phyloP scores from a whole-genome alignment of 2,797 vertebrate species.

The Sebastes paucispinis region DNA sequence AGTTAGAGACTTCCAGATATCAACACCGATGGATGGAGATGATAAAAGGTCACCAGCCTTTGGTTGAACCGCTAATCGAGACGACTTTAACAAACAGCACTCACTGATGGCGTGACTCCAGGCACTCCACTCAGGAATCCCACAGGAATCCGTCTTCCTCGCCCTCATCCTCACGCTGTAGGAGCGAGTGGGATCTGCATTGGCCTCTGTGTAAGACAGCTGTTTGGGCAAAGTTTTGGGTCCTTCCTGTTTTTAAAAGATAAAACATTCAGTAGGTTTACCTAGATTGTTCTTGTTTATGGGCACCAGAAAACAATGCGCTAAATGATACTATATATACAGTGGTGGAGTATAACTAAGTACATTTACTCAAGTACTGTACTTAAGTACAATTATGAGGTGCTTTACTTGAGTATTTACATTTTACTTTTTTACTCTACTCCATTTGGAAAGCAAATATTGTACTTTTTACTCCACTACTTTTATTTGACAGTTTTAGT shows the following conservation, averaged over 20 bases:
- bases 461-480: no score
- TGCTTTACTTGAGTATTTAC: no score
- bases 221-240: fast-evolving
- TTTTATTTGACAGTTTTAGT: no score
- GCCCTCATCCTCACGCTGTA: slow-evolving; percentile 60
- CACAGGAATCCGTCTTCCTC: fast-evolving
- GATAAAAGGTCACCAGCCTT: neutral
- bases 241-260: slow-evolving; percentile 35
- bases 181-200: slow-evolving; percentile 11
- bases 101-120: slow-evolving; percentile 68
- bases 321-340: no score
- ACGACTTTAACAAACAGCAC: slow-evolving; percentile 21
- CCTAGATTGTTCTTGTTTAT: neutral
- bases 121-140: slow-evolving; percentile 50
- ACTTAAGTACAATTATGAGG: no score
- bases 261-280: neutral
- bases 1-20: neutral
- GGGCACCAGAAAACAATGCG: neutral
- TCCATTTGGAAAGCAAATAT: no score
- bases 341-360: no score
- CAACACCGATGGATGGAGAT: neutral
- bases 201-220: neutral
- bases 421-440: no score
- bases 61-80: neutral
- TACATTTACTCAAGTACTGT: no score